These are phyloP conservation scores for Tinea pellionella DNA, from an alignment of 2,888 invertebrate species.

Conservation along the genomic window DNA sequence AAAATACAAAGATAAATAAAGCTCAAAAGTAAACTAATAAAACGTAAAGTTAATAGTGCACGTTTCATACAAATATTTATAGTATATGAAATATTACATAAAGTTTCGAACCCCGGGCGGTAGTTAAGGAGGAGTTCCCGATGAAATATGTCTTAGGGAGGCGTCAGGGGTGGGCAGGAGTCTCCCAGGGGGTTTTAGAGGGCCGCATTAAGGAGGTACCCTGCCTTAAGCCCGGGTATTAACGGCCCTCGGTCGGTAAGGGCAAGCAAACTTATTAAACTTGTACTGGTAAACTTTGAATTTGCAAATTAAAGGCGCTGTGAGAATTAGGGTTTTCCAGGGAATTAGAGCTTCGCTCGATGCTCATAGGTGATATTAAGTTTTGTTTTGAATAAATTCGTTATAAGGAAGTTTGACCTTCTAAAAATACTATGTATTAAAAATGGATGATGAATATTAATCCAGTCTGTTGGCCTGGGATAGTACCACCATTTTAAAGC, in stretches of 20 bases:
- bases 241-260: conserved; percentile 6
- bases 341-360: neutral
- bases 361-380: neutral
- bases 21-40: neutral
- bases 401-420: too few relatives aligned
- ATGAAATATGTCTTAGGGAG: conserved; percentile 67
- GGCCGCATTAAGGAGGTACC: conserved; percentile 34
- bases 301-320: conserved; percentile 7
- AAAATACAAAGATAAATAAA: too few relatives aligned
- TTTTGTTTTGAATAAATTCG: neutral
- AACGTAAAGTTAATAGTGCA: conserved; percentile 20
- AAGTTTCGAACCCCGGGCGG: conserved; percentile 45
- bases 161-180: conserved; percentile 21
- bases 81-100: conserved; percentile 51
- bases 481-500: too few relatives aligned
- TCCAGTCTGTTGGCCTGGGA: too few relatives aligned
- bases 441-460: too few relatives aligned
- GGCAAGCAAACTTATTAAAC: conserved; percentile 12
- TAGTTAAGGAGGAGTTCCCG: conserved; percentile 52
- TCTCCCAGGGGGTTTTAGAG: conserved; percentile 19
- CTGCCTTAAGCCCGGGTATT: conserved; percentile 39
- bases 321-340: neutral
- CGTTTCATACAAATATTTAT: conserved; percentile 56
- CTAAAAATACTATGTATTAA: too few relatives aligned
- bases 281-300: neutral